These are phyloP conservation scores for Xestia xanthographa DNA, from an alignment of 2,888 invertebrate species.

Conservation along the genomic window DNA sequence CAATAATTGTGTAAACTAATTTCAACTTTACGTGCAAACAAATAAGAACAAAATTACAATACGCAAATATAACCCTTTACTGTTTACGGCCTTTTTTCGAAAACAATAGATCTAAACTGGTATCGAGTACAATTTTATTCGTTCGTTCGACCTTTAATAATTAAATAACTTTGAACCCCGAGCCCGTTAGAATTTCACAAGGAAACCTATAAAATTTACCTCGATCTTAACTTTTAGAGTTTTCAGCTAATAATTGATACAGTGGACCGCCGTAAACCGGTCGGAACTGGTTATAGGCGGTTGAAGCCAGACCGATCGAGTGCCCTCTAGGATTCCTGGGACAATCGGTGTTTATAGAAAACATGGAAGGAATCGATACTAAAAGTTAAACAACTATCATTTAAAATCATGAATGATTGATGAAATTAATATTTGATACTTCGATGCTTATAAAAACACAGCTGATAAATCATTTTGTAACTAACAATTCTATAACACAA, in stretches of 20 bases:
- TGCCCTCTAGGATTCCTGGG: slow-evolving; percentile 34
- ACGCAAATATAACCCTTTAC: slow-evolving; percentile 40
- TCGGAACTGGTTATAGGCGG: slow-evolving; percentile 60
- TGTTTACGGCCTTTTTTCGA: slow-evolving; percentile 58
- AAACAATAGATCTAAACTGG: slow-evolving; percentile 63
- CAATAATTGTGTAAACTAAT: slow-evolving; percentile 10
- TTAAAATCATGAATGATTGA: too few relatives aligned
- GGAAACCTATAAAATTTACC: slow-evolving; percentile 71
- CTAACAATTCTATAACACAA: too few relatives aligned
- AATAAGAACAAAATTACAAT: slow-evolving; percentile 40
- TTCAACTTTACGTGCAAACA: slow-evolving; percentile 9
- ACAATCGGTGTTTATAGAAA: slow-evolving; percentile 20
- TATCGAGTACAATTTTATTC: slow-evolving; percentile 61
- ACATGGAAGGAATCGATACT: not conserved
- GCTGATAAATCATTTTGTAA: too few relatives aligned
- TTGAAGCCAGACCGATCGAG: slow-evolving; percentile 61
- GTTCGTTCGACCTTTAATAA: slow-evolving; percentile 63
- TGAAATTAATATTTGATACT: too few relatives aligned
- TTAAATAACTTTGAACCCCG: slow-evolving; percentile 59
- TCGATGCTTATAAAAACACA: too few relatives aligned
- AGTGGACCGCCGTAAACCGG: slow-evolving; percentile 67
- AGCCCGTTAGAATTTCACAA: slow-evolving; percentile 64
- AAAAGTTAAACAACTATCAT: too few relatives aligned
- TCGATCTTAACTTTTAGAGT: slow-evolving; percentile 68
- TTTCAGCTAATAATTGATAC: slow-evolving; percentile 73